Evolutionary conservation across 2,113 vertebrate genomes (phyloP), one percentile per base, ranked within the genome.

Genomic region (Pagrus major): DNA sequence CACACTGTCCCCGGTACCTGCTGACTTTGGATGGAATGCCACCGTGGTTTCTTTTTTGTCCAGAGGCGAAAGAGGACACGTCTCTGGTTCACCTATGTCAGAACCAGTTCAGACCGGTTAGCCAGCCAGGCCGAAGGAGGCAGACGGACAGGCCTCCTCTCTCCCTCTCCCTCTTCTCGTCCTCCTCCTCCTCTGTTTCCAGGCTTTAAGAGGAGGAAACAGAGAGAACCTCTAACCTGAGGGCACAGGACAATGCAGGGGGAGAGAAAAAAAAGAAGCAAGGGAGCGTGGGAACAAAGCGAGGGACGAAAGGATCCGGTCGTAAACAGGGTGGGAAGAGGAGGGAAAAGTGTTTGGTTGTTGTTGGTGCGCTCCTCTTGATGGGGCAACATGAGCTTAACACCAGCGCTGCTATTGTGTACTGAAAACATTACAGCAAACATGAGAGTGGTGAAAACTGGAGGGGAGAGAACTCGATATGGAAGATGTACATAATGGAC

Each of bases 41-140:
- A 94, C 93, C 93, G 91, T 91, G 94, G 66, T 71, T n/a, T 83
- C 67, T 91, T 96, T 95, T 92, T 94, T 96, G 95, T 95, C 95
- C 95, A 90, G 95, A 94, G 94, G 96, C 94, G 93, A 95, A 93
- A 88, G 92, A 94, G 92, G 91, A 93, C 90, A 95, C 90, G 89
- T 91, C 94, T 96, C 86, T 86, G 81, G 95, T 94, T 95, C 89
- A 92, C 90, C 89, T 90, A 86, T 93, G 90, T 93, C 93, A 89
- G 90, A 96, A 96, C 96, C 95, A 96, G 97, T 98, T 95, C 94
- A 97, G 96, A 96, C 97, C 94, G 95, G 96, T 96, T 96, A 94
- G 93, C 94, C 94, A 94, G 96, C 94, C 93, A 63, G 91, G 86
- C 77, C 77, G 23, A 78, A 84, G 75, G 56, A 92, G 80, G 83